phyloP scores from a whole-genome alignment of 35 echinoderm and acorn worm species.

The Lytechinus pictus region DNA sequence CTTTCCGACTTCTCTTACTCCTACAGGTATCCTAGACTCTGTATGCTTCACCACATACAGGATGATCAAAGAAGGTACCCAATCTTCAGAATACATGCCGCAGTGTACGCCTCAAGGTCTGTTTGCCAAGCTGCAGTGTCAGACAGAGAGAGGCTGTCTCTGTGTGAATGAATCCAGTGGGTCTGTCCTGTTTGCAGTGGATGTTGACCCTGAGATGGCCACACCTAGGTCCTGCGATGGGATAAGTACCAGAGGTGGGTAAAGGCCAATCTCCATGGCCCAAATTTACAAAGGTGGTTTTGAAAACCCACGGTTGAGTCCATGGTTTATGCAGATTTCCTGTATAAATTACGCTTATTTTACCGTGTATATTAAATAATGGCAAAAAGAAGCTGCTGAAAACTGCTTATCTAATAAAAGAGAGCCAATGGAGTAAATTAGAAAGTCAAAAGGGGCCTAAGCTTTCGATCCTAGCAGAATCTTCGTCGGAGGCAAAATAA shows the following conservation, averaged over 20 bases:
- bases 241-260: neutral
- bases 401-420: too few species aligned
- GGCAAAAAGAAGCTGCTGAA: too few species aligned
- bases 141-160: constrained; percentile 78
- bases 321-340: too few species aligned
- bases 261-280: too few species aligned
- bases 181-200: constrained; percentile 53
- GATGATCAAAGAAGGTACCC: constrained; percentile 34
- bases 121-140: constrained; percentile 83
- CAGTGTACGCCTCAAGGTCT: constrained; percentile 83
- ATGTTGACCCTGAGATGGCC: constrained; percentile 21
- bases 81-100: constrained; percentile 70
- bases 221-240: constrained; percentile 25
- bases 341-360: too few species aligned
- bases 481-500: too few species aligned
- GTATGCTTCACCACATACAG: constrained; percentile 23
- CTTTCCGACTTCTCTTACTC: neutral
- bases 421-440: too few species aligned
- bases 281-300: too few species aligned
- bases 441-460: too few species aligned
- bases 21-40: constrained; percentile 26
- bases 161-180: constrained; percentile 88
- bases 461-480: too few species aligned
- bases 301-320: too few species aligned
- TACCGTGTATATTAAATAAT: too few species aligned